Conservation (phyloP, 2,888 invertebrate genomes). For the Lithophane semibrunnea region DNA sequence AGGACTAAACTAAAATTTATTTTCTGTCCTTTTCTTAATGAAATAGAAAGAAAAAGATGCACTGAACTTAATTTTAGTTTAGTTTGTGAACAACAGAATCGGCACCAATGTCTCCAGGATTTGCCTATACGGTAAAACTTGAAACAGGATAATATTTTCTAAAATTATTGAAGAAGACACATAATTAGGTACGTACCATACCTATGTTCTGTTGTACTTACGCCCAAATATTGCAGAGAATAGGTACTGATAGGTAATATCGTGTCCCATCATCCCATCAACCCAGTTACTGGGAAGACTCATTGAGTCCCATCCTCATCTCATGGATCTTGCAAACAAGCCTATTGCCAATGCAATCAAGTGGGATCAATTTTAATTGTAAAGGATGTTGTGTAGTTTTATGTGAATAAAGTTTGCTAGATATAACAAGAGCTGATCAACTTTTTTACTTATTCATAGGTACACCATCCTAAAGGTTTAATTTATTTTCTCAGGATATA, state of each 20-base stretch:
- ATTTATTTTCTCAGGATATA: not conserved
- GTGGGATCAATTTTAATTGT: constrained; percentile 63
- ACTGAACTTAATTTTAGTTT: no score
- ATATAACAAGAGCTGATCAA: constrained; percentile 4
- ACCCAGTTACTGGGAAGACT: not conserved
- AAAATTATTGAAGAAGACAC: not conserved
- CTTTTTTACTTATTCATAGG: constrained; percentile 8
- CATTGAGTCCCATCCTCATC: constrained; percentile 16
- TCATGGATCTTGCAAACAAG: constrained; percentile 8
- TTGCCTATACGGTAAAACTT: not conserved
- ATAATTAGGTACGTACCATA: not conserved
- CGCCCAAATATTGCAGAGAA: not conserved
- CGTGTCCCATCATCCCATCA: not conserved
- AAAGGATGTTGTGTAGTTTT: constrained; percentile 26
- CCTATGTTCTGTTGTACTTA: not conserved
- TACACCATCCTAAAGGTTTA: not conserved
- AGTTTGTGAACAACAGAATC: no score
- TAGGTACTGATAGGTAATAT: not conserved
- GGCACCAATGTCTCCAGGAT: not conserved
- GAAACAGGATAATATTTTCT: not conserved
- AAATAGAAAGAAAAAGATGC: no score
- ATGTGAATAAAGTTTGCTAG: constrained; percentile 28
- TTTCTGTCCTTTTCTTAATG: no score
- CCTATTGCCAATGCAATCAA: constrained; percentile 52
- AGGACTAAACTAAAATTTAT: no score